Percentiles rank a stretch among this genome's conserved stretches.
These are phyloP conservation scores for Amblyjoppa proteus DNA, from an alignment of 2,888 invertebrate species.

Conservation along the genomic window DNA sequence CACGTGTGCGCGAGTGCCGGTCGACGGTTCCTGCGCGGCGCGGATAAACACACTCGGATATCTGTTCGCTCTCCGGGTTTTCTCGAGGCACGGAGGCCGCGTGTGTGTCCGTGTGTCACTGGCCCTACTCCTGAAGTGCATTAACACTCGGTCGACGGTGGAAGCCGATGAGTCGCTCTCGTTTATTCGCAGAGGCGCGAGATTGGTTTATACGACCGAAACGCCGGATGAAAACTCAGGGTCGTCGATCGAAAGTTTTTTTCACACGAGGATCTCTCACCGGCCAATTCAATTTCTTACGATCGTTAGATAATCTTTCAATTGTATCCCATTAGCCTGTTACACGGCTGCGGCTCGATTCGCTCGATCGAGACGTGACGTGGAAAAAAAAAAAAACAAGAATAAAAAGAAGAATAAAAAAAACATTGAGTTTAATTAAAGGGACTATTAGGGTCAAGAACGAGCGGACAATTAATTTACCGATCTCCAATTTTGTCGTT, in stretches of 20 bases:
- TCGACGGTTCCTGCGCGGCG: slow-evolving; percentile 24
- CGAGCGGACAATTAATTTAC: slow-evolving; percentile 63
- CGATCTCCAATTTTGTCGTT: slow-evolving; percentile 47
- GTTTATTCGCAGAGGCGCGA: slow-evolving; percentile 12
- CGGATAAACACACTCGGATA: slow-evolving; percentile 43
- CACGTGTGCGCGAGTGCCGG: slow-evolving; percentile 48
- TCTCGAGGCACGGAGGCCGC: slow-evolving; percentile 1
- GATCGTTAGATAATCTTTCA: slow-evolving; percentile 48
- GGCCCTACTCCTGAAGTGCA: slow-evolving; percentile 40
- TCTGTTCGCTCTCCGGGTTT: slow-evolving; percentile 7
- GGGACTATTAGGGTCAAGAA: slow-evolving; percentile 66
- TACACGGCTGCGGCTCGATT: slow-evolving; percentile 26
- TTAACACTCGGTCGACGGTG: slow-evolving; percentile 26
- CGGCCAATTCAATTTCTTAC: slow-evolving; percentile 18
- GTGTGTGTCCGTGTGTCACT: slow-evolving; percentile 45
- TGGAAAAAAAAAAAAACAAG: not conserved
- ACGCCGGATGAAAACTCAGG: not conserved
- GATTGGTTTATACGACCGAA: not conserved
- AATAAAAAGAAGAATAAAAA: slow-evolving; percentile 14
- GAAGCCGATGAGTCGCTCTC: slow-evolving; percentile 17
- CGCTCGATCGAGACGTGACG: slow-evolving; percentile 6
- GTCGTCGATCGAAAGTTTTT: slow-evolving; percentile 22
- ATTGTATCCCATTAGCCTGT: slow-evolving; percentile 43
- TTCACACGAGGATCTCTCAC: not conserved
- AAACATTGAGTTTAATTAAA: slow-evolving; percentile 47